Base-by-base conservation (phyloP, 2,113 vertebrate genomes). In the Genyomyrus donnyi region DNA sequence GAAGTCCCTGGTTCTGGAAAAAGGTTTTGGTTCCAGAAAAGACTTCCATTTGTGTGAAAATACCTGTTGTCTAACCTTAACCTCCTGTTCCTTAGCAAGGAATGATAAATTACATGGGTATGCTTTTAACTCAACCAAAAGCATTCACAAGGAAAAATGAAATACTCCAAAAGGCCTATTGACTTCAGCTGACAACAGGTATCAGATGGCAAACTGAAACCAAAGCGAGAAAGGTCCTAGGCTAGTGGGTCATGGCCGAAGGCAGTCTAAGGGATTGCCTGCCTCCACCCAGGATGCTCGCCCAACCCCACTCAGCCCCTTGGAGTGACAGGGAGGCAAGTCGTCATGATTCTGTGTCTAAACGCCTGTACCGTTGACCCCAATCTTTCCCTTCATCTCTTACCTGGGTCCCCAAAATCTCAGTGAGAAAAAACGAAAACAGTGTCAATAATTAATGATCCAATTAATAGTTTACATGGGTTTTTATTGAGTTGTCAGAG, bases 401-500 rank as follows among this genome's bases (percentile, higher is more conserved):
- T 35, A 62, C 66, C 53, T 56, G 83, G 21, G 56, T 88, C 91
- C 92, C 91, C 93, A 35, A 77, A 93, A 94, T 93, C 92, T 93
- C 96, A 95, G 94, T 96, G 94, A 96, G 35, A 77, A 77, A 77
- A 42, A 39, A 80, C 13, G 0, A 42, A 96, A 93, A 93, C 80
- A 93, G 95, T 93, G 94, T 96, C 95, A 96, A 94, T 97, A 97
- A 97, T 96, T 97, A 97, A 96, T 96, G 96, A 96, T 94, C 94
- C 96, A 96, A 96, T 97, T 97, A 96, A 95, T 95, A 94, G 94
- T 96, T 97, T 96, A 96, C 96, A 96, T 94, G 95, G 94, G 91
- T 95, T 96, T 97, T 96, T 96, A 96, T 96, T 97, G 95, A 95
- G 93, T 93, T 96, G 96, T 96, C 96, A 97, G 94, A 95, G 95